Conservation (phyloP, 2,113 vertebrate genomes). For the Ancistrus triradiatus region DNA sequence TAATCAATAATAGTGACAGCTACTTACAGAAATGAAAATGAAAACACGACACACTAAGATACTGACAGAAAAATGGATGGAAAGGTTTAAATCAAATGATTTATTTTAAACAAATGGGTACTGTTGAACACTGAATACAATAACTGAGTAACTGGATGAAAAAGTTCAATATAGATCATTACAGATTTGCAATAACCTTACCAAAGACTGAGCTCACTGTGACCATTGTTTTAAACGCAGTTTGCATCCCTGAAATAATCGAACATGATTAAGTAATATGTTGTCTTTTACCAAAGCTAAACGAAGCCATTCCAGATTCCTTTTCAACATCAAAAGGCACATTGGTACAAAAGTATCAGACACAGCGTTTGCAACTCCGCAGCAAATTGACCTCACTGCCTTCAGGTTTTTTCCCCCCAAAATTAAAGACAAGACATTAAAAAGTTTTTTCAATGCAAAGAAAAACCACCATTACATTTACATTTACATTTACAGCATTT, state of each 20-base stretch:
- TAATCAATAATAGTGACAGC: too few species aligned
- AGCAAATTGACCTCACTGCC: slow-evolving; percentile 40
- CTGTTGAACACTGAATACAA: slow-evolving; percentile 73
- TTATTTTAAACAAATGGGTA: slow-evolving; percentile 69
- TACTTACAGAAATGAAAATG: too few species aligned
- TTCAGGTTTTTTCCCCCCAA: slow-evolving; percentile 41
- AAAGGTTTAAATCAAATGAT: slow-evolving; percentile 70
- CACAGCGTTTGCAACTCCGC: slow-evolving; percentile 51
- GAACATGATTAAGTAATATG: slow-evolving; percentile 43
- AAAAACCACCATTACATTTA: too few species aligned
- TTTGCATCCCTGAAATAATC: slow-evolving; percentile 62
- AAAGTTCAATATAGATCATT: slow-evolving; percentile 63
- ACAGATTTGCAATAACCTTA: slow-evolving; percentile 56
- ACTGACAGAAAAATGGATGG: too few species aligned
- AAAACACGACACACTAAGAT: too few species aligned
- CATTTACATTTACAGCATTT: too few species aligned
- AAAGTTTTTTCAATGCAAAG: neutral
- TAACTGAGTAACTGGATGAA: slow-evolving; percentile 57
- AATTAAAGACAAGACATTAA: slow-evolving; percentile 35
- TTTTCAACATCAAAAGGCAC: slow-evolving; percentile 68
- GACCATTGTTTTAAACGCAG: slow-evolving; percentile 52
- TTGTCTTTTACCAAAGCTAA: slow-evolving; percentile 39
- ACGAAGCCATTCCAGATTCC: slow-evolving; percentile 57
- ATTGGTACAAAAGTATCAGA: slow-evolving; percentile 65
- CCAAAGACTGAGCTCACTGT: slow-evolving; percentile 33